Conservation (phyloP, 1,140 invertebrate genomes). For the Pseudomyrmex dendroicus region DNA sequence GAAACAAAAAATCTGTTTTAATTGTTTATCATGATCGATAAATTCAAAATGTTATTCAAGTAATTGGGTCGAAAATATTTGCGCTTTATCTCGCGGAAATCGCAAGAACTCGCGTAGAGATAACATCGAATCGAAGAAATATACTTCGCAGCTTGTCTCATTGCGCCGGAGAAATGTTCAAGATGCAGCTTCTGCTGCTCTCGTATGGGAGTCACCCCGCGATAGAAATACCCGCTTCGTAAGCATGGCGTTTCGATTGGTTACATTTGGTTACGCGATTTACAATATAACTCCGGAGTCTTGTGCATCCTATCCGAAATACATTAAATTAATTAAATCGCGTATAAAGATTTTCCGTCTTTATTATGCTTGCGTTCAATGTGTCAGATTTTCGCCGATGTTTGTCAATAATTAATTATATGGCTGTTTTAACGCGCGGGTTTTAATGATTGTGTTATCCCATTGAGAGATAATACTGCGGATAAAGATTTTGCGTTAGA, state of each 20-base stretch:
- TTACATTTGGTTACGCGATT: background rate
- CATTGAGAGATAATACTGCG: background rate
- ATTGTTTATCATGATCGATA: conserved; percentile 12
- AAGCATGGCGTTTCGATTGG: background rate
- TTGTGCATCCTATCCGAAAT: background rate
- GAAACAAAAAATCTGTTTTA: background rate
- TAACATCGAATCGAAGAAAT: conserved; percentile 29
- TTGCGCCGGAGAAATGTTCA: conserved; percentile 8
- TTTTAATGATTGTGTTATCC: background rate
- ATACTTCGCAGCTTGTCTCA: conserved; percentile 28
- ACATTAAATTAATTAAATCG: conserved; percentile 32
- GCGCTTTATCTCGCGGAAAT: conserved; percentile 14
- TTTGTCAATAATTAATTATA: conserved; percentile 9
- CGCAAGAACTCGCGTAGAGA: background rate
- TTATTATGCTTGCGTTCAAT: background rate
- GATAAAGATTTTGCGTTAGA: background rate
- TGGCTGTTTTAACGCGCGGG: background rate
- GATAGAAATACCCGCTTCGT: conserved; percentile 3
- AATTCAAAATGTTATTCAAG: conserved; percentile 9
- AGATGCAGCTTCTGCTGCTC: background rate
- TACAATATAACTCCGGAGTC: background rate
- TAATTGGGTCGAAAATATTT: conserved; percentile 43
- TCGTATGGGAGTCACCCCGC: background rate
- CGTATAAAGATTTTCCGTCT: background rate
- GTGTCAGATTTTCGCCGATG: background rate